A percentile compares a stretch with the other conserved stretches of the same genome.
These are phyloP conservation scores for Paragorgia papillata DNA, from an alignment of 92 coral and sea anemone genomes.

Conservation along the genomic window DNA sequence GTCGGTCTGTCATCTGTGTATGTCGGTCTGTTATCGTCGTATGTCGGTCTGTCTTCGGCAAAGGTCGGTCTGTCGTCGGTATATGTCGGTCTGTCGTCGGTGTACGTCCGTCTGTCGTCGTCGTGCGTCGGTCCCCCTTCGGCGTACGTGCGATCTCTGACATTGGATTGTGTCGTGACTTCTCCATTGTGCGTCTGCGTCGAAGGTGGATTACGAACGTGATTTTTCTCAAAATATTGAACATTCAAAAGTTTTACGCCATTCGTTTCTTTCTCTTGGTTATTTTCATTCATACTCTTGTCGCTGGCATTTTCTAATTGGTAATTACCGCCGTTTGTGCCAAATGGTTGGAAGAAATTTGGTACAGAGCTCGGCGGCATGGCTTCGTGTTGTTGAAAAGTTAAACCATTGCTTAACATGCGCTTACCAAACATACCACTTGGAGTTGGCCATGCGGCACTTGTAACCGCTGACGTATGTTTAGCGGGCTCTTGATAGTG, in stretches of 20 bases:
- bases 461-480: background rate
- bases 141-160: too few species aligned
- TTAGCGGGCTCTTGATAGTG: background rate
- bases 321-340: background rate
- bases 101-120: too few species aligned
- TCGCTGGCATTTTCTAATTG: background rate
- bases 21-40: background rate
- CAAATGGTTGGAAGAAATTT: background rate
- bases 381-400: background rate
- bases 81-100: too few species aligned
- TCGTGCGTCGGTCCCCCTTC: too few species aligned
- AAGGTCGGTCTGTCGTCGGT: too few species aligned
- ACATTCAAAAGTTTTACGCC: background rate
- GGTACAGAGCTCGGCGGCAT: background rate
- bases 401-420: background rate
- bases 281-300: background rate
- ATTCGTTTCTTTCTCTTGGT: background rate
- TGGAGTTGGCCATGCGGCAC: background rate
- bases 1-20: too few species aligned
- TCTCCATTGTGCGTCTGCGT: background rate
- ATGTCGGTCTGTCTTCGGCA: background rate
- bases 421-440: background rate
- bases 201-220: background rate
- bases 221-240: background rate
- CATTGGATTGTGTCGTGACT: background rate